Evolutionary conservation across 2,113 vertebrate genomes (phyloP), one percentile per base, ranked within the genome.

Genomic region (Myodes glareolus): DNA sequence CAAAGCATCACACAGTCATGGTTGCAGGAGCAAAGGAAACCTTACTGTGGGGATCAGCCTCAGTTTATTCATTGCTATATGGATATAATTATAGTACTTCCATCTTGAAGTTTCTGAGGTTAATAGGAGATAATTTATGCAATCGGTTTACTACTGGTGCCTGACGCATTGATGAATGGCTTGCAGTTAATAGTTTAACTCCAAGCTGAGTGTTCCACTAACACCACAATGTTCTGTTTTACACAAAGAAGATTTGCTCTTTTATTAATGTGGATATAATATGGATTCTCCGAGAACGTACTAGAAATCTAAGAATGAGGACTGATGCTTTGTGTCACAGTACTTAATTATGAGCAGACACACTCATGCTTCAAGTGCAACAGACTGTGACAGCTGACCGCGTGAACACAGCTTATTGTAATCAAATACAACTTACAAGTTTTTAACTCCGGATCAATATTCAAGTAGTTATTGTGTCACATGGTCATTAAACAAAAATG

Each of bases 81-180:
- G 33, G 39, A 92, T 65, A 67, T 50, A 58, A 68, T 89, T 61
- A 68, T 47, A 82, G 39, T 63, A 85, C 45, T 94, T 88, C 72
- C 14, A 96, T 91, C 68, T 65, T 65, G 19, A 89, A 89, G 91
- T 89, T 72, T 17, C 61, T 70, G 82, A 92, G 88, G 95, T 96
- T 96, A 97, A 96, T 94, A 78, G 39, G 77, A 91, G 92, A 88
- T 95, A 96, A 97, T 97, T 91, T 96, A 96, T 95, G 77, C 39
- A 58, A 76, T 97, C 94, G 95, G 86, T 92, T 94, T 93, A 89
- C 67, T 68, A 68, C 72, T 76, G 61, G 27, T 94, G 52, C 90
- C 81, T 73, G 89, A 95, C 76, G 92, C 19, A 6, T 91, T 97
- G 97, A 97, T 65, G 73, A 97, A 95, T 93, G 82, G 68, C 86